These are phyloP conservation scores for Bombylius discolor DNA, from an alignment of 2,888 invertebrate genomes.

Conservation along the genomic window DNA sequence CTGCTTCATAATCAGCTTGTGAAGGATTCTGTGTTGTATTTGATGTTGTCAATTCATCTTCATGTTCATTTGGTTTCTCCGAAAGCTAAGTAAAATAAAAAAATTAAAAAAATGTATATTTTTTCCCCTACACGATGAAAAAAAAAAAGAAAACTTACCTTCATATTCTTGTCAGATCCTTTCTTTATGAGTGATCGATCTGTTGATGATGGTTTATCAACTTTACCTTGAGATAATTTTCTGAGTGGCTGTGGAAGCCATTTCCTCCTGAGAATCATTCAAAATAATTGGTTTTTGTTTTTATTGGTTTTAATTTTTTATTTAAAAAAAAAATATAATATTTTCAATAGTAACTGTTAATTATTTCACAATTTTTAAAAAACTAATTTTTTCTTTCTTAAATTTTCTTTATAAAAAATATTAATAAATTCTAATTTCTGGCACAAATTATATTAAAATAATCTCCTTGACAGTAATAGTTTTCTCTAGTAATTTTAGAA, in stretches of 20 bases:
- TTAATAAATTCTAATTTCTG: too few species aligned
- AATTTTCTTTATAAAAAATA: too few species aligned
- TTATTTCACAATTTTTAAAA: too few species aligned
- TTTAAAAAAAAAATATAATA: too few species aligned
- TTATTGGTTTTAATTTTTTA: too few species aligned
- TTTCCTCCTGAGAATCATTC: conserved; percentile 53
- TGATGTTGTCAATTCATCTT: conserved; percentile 20
- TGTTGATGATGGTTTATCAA: conserved; percentile 50
- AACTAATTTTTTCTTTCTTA: too few species aligned
- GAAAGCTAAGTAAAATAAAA: conserved; percentile 14
- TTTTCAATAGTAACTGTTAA: too few species aligned
- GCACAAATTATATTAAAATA: too few species aligned
- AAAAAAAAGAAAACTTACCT: conserved; percentile 42
- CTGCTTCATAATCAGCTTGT: conserved; percentile 38
- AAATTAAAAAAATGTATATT: neutral
- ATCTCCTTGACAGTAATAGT: too few species aligned
- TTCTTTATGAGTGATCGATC: conserved; percentile 60
- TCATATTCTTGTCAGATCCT: conserved; percentile 70
- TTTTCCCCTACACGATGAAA: neutral
- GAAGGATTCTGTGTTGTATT: conserved; percentile 21
- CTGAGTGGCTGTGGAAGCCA: conserved; percentile 80
- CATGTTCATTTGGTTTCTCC: conserved; percentile 36
- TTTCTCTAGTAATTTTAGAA: too few species aligned
- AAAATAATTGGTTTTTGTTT: neutral
- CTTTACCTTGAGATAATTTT: conserved; percentile 79